A percentile compares a stretch with the other conserved stretches of the same genome.
phyloP scores from a whole-genome alignment of 2,888 invertebrate genomes.

The Himalopsyche tibetana region DNA sequence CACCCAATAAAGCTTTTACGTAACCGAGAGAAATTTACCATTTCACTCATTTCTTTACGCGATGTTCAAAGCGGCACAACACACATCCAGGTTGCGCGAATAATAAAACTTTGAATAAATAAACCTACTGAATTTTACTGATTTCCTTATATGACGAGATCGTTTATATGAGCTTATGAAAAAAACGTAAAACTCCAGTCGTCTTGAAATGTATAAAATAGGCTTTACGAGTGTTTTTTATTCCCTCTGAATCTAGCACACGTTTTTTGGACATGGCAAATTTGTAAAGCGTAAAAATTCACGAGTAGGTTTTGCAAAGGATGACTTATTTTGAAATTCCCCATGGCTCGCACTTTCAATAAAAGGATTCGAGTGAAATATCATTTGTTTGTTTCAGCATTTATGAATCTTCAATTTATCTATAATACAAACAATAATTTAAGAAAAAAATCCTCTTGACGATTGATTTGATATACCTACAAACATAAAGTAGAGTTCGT shows the following conservation, averaged over 20 bases:
- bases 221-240: conserved; percentile 20
- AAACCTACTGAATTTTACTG: conserved; percentile 24
- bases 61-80: neutral
- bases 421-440: too few species aligned
- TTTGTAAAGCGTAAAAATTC: conserved; percentile 11
- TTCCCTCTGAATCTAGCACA: neutral
- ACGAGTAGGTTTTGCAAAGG: neutral
- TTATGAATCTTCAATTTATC: too few species aligned
- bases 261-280: neutral
- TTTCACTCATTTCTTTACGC: conserved; percentile 28
- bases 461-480: too few species aligned
- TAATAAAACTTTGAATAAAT: conserved; percentile 36
- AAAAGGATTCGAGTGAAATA: too few species aligned
- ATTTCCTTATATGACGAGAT: conserved; percentile 37
- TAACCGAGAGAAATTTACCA: neutral
- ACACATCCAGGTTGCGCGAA: neutral
- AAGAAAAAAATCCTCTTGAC: too few species aligned
- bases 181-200: conserved; percentile 8
- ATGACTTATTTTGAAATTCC: too few species aligned
- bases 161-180: conserved; percentile 38
- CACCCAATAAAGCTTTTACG: neutral
- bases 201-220: conserved; percentile 22
- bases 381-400: too few species aligned
- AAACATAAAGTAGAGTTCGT: too few species aligned
- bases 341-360: too few species aligned